phyloP scores from a whole-genome alignment of 2,113 vertebrate genomes.

The Himantopus leucocephalus region DNA sequence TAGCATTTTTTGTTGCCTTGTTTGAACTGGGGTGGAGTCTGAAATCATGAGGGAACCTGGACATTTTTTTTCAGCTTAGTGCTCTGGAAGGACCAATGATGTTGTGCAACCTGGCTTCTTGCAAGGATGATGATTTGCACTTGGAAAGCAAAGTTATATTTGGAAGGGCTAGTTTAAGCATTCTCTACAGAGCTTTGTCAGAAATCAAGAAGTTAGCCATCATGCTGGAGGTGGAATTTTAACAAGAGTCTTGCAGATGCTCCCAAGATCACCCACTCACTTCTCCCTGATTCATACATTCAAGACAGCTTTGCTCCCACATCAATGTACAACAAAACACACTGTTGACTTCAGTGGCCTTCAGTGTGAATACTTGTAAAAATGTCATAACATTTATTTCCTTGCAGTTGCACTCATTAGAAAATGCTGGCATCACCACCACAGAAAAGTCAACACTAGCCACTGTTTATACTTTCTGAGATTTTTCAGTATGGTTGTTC shows the following conservation, averaged over 20 bases:
- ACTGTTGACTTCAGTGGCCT: background rate
- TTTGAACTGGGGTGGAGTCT: background rate
- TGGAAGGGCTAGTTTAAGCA: slow-evolving; percentile 10
- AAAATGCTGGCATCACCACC: background rate
- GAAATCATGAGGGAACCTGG: background rate
- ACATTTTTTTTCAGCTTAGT: background rate
- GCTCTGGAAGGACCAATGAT: background rate
- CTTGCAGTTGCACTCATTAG: background rate
- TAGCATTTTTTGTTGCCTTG: background rate
- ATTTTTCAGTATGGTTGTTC: background rate
- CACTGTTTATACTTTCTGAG: background rate
- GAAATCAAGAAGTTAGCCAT: slow-evolving; percentile 8
- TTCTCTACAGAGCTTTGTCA: background rate
- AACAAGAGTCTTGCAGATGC: slow-evolving; percentile 50
- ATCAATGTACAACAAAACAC: background rate
- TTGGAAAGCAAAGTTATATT: background rate
- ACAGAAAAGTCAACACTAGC: background rate
- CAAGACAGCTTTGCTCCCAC: background rate
- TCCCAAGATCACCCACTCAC: slow-evolving; percentile 1
- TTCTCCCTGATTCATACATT: slow-evolving; percentile 21
- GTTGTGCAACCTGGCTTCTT: background rate
- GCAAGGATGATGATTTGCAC: background rate
- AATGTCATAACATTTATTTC: background rate
- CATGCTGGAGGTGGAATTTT: slow-evolving; percentile 53
- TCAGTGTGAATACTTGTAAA: background rate